These are phyloP conservation scores for Lydus trimaculatus DNA, from an alignment of 2,888 invertebrate species.

Conservation along the genomic window DNA sequence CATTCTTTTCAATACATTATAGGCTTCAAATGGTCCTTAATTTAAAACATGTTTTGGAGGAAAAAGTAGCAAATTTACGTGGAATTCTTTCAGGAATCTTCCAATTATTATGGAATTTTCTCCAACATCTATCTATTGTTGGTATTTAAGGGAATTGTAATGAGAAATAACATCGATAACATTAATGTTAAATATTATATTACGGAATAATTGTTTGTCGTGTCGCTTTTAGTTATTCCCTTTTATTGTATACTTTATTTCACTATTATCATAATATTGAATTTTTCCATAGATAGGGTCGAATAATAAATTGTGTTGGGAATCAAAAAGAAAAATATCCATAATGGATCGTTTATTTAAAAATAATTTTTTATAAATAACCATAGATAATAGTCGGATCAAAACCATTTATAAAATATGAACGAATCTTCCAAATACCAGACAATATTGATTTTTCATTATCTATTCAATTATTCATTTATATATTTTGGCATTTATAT, in stretches of 20 bases:
- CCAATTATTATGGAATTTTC: no score
- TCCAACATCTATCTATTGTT: neutral
- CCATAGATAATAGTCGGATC: neutral
- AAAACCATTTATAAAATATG: conserved; percentile 15
- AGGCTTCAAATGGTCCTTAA: no score
- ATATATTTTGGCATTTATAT: conserved; percentile 14
- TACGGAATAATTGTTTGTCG: neutral
- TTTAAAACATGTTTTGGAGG: neutral
- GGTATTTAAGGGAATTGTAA: neutral
- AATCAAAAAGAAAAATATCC: neutral
- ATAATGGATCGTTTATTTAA: neutral
- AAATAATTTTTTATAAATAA: neutral
- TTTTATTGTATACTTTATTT: neutral
- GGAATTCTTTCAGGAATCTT: neutral
- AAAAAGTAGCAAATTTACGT: neutral
- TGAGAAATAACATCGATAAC: neutral
- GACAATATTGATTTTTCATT: conserved; percentile 29
- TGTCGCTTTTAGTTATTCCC: neutral
- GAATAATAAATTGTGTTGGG: neutral
- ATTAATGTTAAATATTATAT: neutral
- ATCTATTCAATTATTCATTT: conserved; percentile 29
- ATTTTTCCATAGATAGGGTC: neutral
- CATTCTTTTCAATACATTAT: no score
- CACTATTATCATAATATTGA: neutral
- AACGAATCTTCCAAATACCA: conserved; percentile 14